A percentile compares a stretch with the other conserved stretches of the same genome.
These are phyloP conservation scores for Drosophila multiciliata DNA, from an alignment of 2,888 invertebrate species.

Conservation along the genomic window DNA sequence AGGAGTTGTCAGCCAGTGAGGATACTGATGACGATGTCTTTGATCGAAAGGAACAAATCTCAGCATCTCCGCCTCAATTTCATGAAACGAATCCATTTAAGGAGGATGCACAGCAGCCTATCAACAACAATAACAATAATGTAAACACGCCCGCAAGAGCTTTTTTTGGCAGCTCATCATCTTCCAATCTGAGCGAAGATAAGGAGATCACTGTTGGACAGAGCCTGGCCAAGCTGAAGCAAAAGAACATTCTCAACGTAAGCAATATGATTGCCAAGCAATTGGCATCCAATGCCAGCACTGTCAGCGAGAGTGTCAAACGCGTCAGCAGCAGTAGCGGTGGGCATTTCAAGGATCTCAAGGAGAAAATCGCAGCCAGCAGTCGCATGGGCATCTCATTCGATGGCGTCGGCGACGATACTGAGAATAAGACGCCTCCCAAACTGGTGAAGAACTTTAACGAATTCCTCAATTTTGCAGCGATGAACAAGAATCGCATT, in stretches of 20 bases:
- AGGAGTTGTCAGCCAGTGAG: constrained; percentile 52
- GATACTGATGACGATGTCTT: constrained; percentile 80
- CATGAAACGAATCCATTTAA: constrained; percentile 84
- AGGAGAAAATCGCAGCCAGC: constrained; percentile 86
- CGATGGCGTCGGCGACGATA: constrained; percentile 52
- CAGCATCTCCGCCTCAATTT: constrained; percentile 70
- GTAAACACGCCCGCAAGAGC: constrained; percentile 39
- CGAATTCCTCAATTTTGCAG: constrained; percentile 92
- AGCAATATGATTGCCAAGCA: constrained; percentile 83
- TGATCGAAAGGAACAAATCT: constrained; percentile 45
- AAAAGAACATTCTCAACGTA: constrained; percentile 81
- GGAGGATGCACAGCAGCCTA: constrained; percentile 71
- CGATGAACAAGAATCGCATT: constrained; percentile 88
- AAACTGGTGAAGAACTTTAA: constrained; percentile 91
- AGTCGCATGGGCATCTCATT: constrained; percentile 84
- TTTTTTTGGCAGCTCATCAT: constrained; percentile 69
- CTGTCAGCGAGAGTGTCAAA: constrained; percentile 73
- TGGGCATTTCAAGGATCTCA: constrained; percentile 87
- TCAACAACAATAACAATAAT: constrained; percentile 28
- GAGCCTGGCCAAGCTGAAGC: constrained; percentile 73
- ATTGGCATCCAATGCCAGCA: constrained; percentile 75
- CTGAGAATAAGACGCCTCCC: constrained; percentile 79
- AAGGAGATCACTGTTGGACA: constrained; percentile 40
- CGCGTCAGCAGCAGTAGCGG: constrained; percentile 82
- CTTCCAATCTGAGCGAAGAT: constrained; percentile 52